These are phyloP conservation scores for Stenodema calcarata DNA, from an alignment of 2,888 invertebrate genomes.

Conservation along the genomic window DNA sequence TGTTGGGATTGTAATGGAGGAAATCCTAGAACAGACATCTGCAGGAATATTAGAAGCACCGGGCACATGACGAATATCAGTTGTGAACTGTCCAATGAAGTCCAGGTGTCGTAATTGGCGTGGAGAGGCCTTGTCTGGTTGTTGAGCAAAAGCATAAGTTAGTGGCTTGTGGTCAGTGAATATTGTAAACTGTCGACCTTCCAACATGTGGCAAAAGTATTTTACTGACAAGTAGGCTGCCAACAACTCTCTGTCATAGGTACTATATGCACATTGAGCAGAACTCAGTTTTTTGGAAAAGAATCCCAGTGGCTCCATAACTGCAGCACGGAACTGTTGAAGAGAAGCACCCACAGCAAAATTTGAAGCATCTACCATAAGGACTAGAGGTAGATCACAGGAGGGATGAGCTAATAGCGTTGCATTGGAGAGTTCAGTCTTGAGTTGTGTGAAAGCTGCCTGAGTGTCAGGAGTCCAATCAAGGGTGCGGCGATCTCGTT, in stretches of 20 bases:
- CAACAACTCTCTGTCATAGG: constrained; percentile 52
- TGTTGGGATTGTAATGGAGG: neutral
- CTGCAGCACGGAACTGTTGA: constrained; percentile 58
- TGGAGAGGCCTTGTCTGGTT: constrained; percentile 39
- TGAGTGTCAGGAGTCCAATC: constrained; percentile 52
- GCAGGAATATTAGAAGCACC: constrained; percentile 16
- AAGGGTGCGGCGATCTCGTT: constrained; percentile 56
- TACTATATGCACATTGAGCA: constrained; percentile 46
- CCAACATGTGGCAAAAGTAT: constrained; percentile 51
- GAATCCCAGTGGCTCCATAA: constrained; percentile 50
- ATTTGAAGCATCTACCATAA: constrained; percentile 61
- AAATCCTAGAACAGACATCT: constrained; percentile 1
- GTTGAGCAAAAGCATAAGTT: constrained; percentile 34
- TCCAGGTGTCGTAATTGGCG: constrained; percentile 46
- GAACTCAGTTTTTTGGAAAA: constrained; percentile 48
- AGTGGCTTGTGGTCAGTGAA: constrained; percentile 48
- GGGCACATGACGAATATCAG: constrained; percentile 41
- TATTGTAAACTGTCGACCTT: constrained; percentile 51
- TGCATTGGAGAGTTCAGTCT: constrained; percentile 57
- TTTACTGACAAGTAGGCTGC: constrained; percentile 48
- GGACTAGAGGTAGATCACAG: constrained; percentile 56
- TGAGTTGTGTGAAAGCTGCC: constrained; percentile 58
- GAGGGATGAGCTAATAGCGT: constrained; percentile 60
- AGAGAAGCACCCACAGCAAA: constrained; percentile 60
- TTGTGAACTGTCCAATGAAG: constrained; percentile 43